These are phyloP conservation scores for Mimachlamys varia DNA, from an alignment of 2,888 invertebrate species.

Conservation along the genomic window DNA sequence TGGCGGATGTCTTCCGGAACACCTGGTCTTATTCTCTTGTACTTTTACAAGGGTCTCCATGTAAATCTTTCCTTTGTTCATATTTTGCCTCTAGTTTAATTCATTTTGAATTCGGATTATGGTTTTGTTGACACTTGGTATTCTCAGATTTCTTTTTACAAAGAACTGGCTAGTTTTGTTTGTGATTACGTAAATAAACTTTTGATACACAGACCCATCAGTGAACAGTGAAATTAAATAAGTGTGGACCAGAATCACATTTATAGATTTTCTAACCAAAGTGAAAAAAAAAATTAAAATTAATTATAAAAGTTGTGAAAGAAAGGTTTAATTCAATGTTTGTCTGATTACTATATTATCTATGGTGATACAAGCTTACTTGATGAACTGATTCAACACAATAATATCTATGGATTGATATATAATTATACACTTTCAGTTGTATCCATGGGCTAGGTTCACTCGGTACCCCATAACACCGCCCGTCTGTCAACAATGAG, in stretches of 20 bases:
- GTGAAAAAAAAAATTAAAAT: neutral
- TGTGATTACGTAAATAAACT: constrained; percentile 13
- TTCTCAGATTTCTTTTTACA: neutral
- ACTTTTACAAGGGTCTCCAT: too few species aligned
- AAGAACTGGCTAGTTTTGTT: neutral
- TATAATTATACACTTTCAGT: neutral
- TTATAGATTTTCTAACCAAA: neutral
- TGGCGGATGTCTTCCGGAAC: too few species aligned
- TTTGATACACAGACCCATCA: neutral
- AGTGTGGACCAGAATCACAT: neutral
- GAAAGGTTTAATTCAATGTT: neutral
- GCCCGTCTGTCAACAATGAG: neutral
- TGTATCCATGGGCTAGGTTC: neutral
- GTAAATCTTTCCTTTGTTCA: too few species aligned
- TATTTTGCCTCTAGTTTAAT: too few species aligned
- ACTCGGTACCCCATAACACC: neutral
- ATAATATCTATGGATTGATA: neutral
- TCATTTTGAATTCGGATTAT: too few species aligned
- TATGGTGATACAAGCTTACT: too few species aligned
- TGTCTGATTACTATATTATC: too few species aligned
- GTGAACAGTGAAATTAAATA: neutral
- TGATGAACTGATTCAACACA: too few species aligned
- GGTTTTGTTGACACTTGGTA: too few species aligned
- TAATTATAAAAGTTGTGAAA: neutral
- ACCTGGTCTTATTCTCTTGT: too few species aligned